Percentiles rank a stretch among this genome's conserved stretches.
These are phyloP conservation scores for Notolabrus celidotus DNA, from an alignment of 2,797 vertebrate genomes.

Conservation along the genomic window DNA sequence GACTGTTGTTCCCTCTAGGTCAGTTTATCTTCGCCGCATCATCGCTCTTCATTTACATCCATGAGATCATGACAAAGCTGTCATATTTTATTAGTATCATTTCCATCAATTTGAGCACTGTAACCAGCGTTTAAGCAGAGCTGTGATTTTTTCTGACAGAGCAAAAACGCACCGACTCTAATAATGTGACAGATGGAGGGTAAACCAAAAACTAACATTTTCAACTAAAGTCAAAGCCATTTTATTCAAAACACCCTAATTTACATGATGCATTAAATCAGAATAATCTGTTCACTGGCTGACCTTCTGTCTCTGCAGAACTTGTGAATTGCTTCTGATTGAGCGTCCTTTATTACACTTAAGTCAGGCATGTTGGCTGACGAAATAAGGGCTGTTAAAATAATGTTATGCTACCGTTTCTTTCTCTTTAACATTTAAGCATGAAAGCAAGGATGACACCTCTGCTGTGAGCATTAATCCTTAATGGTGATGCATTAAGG, in stretches of 20 bases:
- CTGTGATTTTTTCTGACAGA: conserved; percentile 20
- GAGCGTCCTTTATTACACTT: neutral
- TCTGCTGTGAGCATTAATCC: too few species aligned
- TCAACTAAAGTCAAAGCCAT: neutral
- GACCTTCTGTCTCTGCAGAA: neutral
- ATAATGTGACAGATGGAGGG: neutral
- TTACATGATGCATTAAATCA: neutral
- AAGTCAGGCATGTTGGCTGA: neutral
- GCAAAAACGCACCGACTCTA: neutral
- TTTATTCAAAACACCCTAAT: neutral
- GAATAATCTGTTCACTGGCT: neutral
- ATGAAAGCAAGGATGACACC: too few species aligned
- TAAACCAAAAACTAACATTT: neutral
- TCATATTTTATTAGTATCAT: conserved; percentile 23
- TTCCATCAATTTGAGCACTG: conserved; percentile 4
- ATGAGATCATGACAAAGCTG: conserved; percentile 36
- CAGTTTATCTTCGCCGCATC: neutral
- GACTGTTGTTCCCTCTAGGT: neutral
- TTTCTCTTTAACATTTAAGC: too few species aligned
- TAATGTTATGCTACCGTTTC: neutral
- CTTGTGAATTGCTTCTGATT: neutral
- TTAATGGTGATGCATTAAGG: too few species aligned
- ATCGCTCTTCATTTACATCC: conserved; percentile 26
- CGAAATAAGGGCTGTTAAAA: neutral
- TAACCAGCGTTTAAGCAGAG: neutral